Percentiles rank a stretch among this genome's conserved stretches.
phyloP scores from a whole-genome alignment of 2,113 vertebrate genomes.

The Engystomops pustulosus region DNA sequence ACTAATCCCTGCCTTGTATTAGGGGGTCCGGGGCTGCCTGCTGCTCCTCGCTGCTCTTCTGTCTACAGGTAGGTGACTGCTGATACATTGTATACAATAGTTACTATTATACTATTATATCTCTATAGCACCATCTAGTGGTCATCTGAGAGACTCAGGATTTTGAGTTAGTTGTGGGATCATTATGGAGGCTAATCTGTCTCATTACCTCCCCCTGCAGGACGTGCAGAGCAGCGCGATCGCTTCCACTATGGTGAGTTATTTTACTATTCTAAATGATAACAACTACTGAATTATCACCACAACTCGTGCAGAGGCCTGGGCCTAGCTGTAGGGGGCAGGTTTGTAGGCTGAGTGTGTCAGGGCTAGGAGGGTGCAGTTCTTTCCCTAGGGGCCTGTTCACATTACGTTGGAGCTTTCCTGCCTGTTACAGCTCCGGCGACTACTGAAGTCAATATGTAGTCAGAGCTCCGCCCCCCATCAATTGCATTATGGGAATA shows the following conservation, averaged over 20 bases:
- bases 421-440: too few species aligned
- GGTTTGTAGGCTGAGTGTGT: too few species aligned
- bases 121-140: neutral
- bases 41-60: neutral
- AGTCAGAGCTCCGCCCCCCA: neutral
- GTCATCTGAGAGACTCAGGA: neutral
- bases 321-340: too few species aligned
- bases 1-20: neutral
- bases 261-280: too few species aligned
- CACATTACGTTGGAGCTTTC: too few species aligned
- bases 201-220: neutral
- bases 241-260: conserved; percentile 45
- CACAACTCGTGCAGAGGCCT: too few species aligned
- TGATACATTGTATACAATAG: neutral
- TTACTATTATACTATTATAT: too few species aligned
- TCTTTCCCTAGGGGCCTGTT: too few species aligned
- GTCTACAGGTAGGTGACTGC: neutral
- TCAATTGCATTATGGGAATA: neutral
- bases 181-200: neutral
- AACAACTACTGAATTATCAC: too few species aligned
- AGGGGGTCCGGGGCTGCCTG: neutral
- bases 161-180: too few species aligned
- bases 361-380: too few species aligned
- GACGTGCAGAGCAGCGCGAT: neutral
- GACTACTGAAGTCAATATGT: too few species aligned